Percentiles rank a stretch among this genome's conserved stretches.
Conservation (phyloP, 2,113 vertebrate species). For the Actinemys pallida region DNA sequence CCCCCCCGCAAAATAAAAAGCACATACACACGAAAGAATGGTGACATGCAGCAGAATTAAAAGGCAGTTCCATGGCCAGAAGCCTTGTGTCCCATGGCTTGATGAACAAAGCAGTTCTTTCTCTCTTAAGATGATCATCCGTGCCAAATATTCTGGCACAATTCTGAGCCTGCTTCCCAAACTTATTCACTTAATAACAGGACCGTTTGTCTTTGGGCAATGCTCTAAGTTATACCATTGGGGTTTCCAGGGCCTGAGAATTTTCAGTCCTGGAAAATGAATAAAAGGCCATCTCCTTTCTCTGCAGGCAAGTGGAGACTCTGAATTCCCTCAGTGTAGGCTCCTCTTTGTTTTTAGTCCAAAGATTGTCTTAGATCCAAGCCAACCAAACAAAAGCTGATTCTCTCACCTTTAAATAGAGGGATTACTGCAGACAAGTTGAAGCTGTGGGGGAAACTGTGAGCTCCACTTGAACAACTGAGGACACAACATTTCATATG, state of each 20-base stretch:
- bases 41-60: neutral
- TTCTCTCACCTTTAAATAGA: constrained; percentile 81
- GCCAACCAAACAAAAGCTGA: constrained; percentile 73
- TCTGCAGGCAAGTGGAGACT: constrained; percentile 43
- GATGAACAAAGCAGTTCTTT: constrained; percentile 58
- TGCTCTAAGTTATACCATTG: constrained; percentile 46
- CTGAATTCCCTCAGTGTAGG: constrained; percentile 48
- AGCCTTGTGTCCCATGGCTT: neutral
- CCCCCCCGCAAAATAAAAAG: neutral
- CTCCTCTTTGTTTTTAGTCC: constrained; percentile 67
- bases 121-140: neutral
- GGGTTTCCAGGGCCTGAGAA: constrained; percentile 80
- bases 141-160: constrained; percentile 52
- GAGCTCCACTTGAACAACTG: constrained; percentile 21
- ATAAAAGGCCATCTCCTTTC: constrained; percentile 61
- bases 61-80: constrained; percentile 19
- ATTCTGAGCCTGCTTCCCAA: constrained; percentile 52
- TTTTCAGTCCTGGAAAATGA: constrained; percentile 63
- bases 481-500: constrained; percentile 20
- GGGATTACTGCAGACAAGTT: constrained; percentile 57
- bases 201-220: constrained; percentile 68
- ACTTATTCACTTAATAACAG: constrained; percentile 52
- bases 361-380: constrained; percentile 79
- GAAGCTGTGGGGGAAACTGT: constrained; percentile 22
- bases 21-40: constrained; percentile 1